A percentile compares a stretch with the other conserved stretches of the same genome.
phyloP scores from a whole-genome alignment of 2,888 invertebrate genomes.

The Ormyrus nitidulus region DNA sequence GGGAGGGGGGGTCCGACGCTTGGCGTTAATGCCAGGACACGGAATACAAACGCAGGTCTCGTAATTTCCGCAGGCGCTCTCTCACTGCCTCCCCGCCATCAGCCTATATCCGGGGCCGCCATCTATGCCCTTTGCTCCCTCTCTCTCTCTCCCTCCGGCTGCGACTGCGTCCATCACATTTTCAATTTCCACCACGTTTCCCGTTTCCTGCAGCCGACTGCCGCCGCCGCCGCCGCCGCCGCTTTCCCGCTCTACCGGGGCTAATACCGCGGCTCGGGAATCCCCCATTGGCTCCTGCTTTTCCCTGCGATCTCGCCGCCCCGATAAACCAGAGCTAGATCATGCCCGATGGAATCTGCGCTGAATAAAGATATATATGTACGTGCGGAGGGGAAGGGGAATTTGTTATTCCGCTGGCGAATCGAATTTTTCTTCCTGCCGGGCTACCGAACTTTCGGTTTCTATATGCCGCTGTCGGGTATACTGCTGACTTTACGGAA shows the following conservation, averaged over 20 bases:
- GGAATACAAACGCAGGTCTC: conserved; percentile 58
- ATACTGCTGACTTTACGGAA: conserved; percentile 42
- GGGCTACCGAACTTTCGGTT: neutral
- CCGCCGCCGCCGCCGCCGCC: conserved; percentile 46
- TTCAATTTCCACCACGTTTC: conserved; percentile 76
- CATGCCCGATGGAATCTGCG: conserved; percentile 42
- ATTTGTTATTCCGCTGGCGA: conserved; percentile 53
- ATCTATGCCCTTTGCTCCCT: conserved; percentile 56
- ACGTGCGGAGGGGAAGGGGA: neutral
- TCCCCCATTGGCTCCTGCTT: conserved; percentile 45
- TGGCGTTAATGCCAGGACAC: conserved; percentile 57
- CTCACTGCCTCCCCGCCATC: conserved; percentile 50
- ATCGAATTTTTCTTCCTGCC: conserved; percentile 44
- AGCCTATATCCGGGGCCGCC: conserved; percentile 63
- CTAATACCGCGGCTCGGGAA: conserved; percentile 41
- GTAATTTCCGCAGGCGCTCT: conserved; percentile 60
- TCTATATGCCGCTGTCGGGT: neutral
- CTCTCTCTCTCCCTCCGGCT: conserved; percentile 58
- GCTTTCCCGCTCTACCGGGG: conserved; percentile 51
- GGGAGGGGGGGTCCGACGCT: conserved; percentile 1
- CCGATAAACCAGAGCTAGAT: conserved; percentile 48
- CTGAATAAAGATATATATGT: conserved; percentile 43
- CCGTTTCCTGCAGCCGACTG: conserved; percentile 70
- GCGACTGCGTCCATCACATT: conserved; percentile 70
- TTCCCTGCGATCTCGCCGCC: conserved; percentile 34